Conservation (phyloP, 2,113 vertebrate genomes). For the Enhydra lutris region DNA sequence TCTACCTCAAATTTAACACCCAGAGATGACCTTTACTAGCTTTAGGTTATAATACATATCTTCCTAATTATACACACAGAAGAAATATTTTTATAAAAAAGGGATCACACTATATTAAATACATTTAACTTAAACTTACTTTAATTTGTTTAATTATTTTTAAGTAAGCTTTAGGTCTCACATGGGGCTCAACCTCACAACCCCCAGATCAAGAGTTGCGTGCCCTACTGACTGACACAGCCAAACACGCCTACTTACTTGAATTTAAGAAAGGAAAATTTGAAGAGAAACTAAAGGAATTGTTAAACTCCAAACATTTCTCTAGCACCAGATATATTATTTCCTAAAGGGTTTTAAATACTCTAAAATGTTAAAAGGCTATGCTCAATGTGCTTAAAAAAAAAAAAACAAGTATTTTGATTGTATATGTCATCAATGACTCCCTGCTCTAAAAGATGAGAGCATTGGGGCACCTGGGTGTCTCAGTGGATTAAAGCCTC, state of each 20-base stretch:
- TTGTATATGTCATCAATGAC: not conserved
- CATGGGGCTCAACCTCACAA: not conserved
- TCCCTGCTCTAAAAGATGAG: not conserved
- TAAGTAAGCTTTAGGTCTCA: not conserved
- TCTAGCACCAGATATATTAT: not conserved
- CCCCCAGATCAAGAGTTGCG: not conserved
- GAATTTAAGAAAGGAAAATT: not conserved
- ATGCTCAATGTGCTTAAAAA: not conserved
- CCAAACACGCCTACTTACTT: not conserved
- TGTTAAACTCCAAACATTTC: not conserved
- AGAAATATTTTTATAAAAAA: not conserved
- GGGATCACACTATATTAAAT: not conserved
- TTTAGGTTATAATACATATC: not conserved
- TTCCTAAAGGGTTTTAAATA: not conserved
- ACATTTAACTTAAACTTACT: constrained; percentile 15
- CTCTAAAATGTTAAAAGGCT: not conserved
- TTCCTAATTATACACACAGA: not conserved
- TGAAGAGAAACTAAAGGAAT: not conserved
- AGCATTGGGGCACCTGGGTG: not conserved
- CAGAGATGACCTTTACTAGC: not conserved
- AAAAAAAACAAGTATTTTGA: not conserved
- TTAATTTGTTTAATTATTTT: not conserved
- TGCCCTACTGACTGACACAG: not conserved
- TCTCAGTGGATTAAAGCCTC: no score
- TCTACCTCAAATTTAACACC: not conserved